Evolutionary conservation across 2,888 invertebrate species (phyloP).

Genomic region (Tiliacea aurago): DNA sequence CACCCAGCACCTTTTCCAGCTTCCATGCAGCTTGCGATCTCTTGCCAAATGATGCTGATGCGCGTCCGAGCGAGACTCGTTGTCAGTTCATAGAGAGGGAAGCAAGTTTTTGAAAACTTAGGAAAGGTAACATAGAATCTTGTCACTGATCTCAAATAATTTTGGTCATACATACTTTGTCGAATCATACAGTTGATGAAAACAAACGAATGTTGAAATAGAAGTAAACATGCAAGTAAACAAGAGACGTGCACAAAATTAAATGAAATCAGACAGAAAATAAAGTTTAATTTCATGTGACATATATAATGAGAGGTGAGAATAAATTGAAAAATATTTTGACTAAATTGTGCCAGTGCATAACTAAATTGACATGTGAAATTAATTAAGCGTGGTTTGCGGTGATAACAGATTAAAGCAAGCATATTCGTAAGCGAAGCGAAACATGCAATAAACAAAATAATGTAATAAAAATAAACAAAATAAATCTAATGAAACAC

Average conservation of each 20-base stretch:
- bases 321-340: slow-evolving; percentile 49
- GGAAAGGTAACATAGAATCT: slow-evolving; percentile 82
- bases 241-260: slow-evolving; percentile 86
- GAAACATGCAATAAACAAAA: slow-evolving; percentile 76
- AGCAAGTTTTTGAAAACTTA: slow-evolving; percentile 73
- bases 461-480: slow-evolving; percentile 68
- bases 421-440: slow-evolving; percentile 79
- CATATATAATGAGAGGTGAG: slow-evolving; percentile 52
- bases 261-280: slow-evolving; percentile 85
- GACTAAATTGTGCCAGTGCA: slow-evolving; percentile 55
- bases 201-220: slow-evolving; percentile 63
- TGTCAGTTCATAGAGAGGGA: slow-evolving; percentile 74
- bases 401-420: slow-evolving; percentile 64
- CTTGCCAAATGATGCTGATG: slow-evolving; percentile 83
- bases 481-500: slow-evolving; percentile 69
- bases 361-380: slow-evolving; percentile 54
- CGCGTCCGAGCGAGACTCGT: slow-evolving; percentile 76
- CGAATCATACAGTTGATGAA: slow-evolving; percentile 55
- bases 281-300: slow-evolving; percentile 62
- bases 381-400: slow-evolving; percentile 71
- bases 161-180: slow-evolving; percentile 72
- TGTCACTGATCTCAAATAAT: slow-evolving; percentile 90
- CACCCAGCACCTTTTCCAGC: slow-evolving; percentile 86
- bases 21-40: slow-evolving; percentile 86
- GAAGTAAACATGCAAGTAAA: slow-evolving; percentile 62